Evolutionary conservation across 2,797 vertebrate genomes (phyloP).

Genomic region (Poecilia velifera): DNA sequence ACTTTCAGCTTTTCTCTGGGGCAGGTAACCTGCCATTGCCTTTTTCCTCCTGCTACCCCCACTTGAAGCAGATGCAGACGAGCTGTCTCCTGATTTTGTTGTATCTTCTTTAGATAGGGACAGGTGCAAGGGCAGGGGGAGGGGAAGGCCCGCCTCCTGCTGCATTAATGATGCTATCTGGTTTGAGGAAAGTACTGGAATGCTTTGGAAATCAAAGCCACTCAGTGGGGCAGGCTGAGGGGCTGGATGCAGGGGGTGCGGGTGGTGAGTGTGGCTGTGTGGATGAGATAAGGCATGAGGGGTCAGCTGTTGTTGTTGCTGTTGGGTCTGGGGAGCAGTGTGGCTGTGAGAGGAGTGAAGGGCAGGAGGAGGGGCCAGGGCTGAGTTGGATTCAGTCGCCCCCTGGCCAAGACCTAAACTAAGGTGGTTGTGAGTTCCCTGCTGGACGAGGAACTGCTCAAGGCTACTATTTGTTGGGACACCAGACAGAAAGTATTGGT

Average conservation of each 20-base stretch:
- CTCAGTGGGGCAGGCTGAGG: slow-evolving; percentile 81
- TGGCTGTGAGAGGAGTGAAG: slow-evolving; percentile 84
- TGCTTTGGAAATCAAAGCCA: slow-evolving; percentile 86
- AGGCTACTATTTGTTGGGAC: slow-evolving; percentile 85
- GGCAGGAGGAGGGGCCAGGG: slow-evolving; percentile 80
- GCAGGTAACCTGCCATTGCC: slow-evolving; percentile 85
- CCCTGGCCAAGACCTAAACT: slow-evolving; percentile 80
- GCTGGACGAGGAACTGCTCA: slow-evolving; percentile 86
- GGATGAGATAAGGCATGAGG: slow-evolving; percentile 83
- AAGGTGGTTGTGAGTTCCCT: slow-evolving; percentile 84
- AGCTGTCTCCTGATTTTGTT: slow-evolving; percentile 67
- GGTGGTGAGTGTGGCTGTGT: slow-evolving; percentile 83
- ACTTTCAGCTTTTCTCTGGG: slow-evolving; percentile 82
- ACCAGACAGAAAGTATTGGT: slow-evolving; percentile 86
- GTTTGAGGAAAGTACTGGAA: slow-evolving; percentile 86
- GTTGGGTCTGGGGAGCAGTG: slow-evolving; percentile 76
- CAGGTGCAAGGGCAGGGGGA: slow-evolving; percentile 85
- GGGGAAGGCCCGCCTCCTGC: slow-evolving; percentile 82
- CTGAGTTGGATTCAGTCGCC: slow-evolving; percentile 75
- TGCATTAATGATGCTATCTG: slow-evolving; percentile 86
- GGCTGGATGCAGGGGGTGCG: slow-evolving; percentile 83
- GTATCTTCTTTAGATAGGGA: slow-evolving; percentile 82
- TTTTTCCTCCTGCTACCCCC: slow-evolving; percentile 83
- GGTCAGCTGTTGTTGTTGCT: slow-evolving; percentile 83
- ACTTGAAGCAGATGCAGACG: slow-evolving; percentile 60